Conservation (phyloP, 2,888 invertebrate genomes). For the Leptarthrus brevirostris region DNA sequence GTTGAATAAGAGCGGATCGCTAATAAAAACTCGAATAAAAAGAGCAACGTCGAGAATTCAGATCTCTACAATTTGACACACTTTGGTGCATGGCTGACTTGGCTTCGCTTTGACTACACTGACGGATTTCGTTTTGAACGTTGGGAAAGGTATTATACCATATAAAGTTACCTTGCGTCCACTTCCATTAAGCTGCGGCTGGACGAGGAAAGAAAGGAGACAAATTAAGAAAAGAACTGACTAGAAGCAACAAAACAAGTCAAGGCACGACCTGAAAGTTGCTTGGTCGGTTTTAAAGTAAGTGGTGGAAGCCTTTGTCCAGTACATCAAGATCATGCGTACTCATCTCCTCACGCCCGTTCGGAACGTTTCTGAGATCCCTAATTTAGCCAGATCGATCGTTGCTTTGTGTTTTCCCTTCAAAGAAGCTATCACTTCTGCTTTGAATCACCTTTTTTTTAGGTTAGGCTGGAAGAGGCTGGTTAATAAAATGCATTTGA, state of each 20-base stretch:
- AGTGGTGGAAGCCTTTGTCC: not conserved
- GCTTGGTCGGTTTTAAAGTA: constrained; percentile 20
- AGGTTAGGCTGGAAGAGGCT: not conserved
- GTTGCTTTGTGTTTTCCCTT: not conserved
- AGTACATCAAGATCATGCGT: constrained; percentile 2
- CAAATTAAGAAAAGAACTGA: constrained; percentile 18
- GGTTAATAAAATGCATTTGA: constrained; percentile 12
- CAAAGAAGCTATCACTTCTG: not conserved
- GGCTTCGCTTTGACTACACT: not conserved
- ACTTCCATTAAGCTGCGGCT: not conserved
- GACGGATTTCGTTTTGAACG: constrained; percentile 19
- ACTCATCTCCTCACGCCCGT: not conserved
- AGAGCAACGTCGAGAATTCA: constrained; percentile 14
- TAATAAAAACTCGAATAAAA: not conserved
- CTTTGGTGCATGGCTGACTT: constrained; percentile 21
- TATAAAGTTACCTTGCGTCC: not conserved
- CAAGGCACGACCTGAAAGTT: constrained; percentile 40
- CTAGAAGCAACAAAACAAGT: no score
- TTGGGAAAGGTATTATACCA: no score
- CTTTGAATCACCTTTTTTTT: not conserved
- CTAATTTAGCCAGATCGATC: not conserved
- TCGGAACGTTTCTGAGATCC: not conserved
- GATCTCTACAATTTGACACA: constrained; percentile 45
- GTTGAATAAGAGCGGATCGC: constrained; percentile 13
- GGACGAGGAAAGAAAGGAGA: constrained; percentile 23